Evolutionary conservation across 2,113 vertebrate species (phyloP), one percentile per base, ranked within the genome.

Genomic region (Chloebia gouldiae): DNA sequence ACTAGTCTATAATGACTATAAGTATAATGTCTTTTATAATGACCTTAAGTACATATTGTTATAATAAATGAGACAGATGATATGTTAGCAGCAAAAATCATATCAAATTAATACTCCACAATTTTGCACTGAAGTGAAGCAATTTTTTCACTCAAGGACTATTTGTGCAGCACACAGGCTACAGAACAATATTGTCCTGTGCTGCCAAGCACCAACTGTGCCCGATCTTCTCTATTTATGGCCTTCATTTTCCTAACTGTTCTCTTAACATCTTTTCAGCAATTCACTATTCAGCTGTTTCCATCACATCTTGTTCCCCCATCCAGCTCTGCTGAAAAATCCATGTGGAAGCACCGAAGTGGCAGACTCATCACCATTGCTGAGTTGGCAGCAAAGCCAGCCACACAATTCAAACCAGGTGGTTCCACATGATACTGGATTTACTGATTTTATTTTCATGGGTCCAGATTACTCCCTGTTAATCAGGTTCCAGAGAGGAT

Each of bases 31-130:
- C 83, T 88, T 95, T 92, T 77, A 39, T n/a, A 68, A 93, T 33
- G 19, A 90, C 51, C 97, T 86, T 45, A 75, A 92, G 94, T 47
- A 88, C 17, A 54, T 2, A 54, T 15, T 45, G 66, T 61, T 91
- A 42, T 6, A 76, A 77, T 5, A 95, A 95, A 97, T 87, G 63
- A 91, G 75, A 91, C 16, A 50, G 14, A 6, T 70, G 54, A 63
- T 37, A 66, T 14, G 59, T 89, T 93, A 84, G 59, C 18, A 92
- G n/a, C 42, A 93, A 69, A 80, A 65, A 33, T 30, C 28, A 33
- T 54, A 80, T 51, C 37, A 94, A 96, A 95, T 85, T 90, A 95
- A 92, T 86, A 84, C 17, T 65, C 35, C 66, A 39, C 56, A 25
- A 40, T 85, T 94, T 83, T 33, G 3, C 40, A 37, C 49, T 68